These are phyloP conservation scores for Myripristis jacobus DNA, from an alignment of 2,797 vertebrate genomes.

Conservation along the genomic window DNA sequence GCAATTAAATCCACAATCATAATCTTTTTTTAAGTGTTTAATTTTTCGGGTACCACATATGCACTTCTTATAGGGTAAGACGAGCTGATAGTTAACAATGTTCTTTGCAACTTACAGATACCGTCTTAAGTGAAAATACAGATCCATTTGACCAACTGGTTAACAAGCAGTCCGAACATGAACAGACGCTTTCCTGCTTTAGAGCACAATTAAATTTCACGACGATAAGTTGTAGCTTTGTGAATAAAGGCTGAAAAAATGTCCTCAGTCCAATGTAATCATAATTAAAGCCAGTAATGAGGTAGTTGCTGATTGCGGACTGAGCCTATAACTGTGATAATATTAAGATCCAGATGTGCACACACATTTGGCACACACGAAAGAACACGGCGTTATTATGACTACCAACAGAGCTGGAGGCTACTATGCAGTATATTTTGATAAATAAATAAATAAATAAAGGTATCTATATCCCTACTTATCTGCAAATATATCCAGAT, in stretches of 20 bases:
- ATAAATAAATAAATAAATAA: no score
- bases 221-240: background rate
- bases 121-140: background rate
- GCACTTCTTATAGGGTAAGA: background rate
- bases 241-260: background rate
- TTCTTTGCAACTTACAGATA: background rate
- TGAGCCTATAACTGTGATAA: background rate
- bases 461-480: no score
- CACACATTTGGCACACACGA: no score
- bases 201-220: background rate
- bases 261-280: background rate
- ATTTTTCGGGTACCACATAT: background rate
- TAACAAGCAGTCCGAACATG: background rate
- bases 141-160: background rate
- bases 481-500: no score
- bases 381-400: no score
- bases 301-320: background rate
- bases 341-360: no score
- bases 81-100: background rate
- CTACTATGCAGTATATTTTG: no score
- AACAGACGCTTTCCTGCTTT: background rate
- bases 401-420: no score
- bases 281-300: background rate
- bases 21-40: conserved; percentile 6
- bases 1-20: conserved; percentile 31